Base-by-base conservation (phyloP, 2,888 invertebrate species). In the Monoplex corrugatus region DNA sequence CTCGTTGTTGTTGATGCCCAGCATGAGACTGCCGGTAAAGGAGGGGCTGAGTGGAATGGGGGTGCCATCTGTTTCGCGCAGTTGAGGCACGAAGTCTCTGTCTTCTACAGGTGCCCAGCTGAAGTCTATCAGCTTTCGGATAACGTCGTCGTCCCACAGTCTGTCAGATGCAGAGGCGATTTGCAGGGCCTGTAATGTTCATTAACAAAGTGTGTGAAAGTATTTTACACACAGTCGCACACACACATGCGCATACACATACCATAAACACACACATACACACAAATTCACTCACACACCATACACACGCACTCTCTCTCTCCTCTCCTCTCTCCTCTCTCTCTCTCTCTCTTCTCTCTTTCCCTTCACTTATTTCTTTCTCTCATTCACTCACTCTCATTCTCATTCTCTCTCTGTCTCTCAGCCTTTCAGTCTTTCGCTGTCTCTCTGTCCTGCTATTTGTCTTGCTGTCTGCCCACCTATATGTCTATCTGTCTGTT, bases 1-100 rank as follows among this genome's bases (percentile, higher is more conserved):
- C 19, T 87, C 87, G 45, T 87, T 87, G 78, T 87, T 78, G 50
- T 87, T 87, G 75, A 78, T 16, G 50, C 87, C 87, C 38, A 78
- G 78, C 75, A 87, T 87, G 13, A 75, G 40, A 13, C 45, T 45
- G 19, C 87, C 78, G 45, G 45, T 28, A 38, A 87, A 78, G 75
- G 72, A 5, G 35, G 35, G 75, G 75, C 45, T n/a, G 38, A 87
- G 87, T 10, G 35, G 75, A 45, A 28, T 8, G 45, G 63, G 87
- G 57, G 57, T 57, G 38, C 57, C 84, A 57, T 57, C 38, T 2
- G 38, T 3, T 16, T 50, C 0, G 57, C 57, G 57, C 28, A 85
- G 57, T 28, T 6, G 6, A 28, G 84, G 84, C n/a, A 85, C 84
- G 44, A 85, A 85, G 84, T 85, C 84, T 85, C 84, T 38, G 84